Conservation (phyloP, 2,113 vertebrate genomes). For the Semnornis frantzii region DNA sequence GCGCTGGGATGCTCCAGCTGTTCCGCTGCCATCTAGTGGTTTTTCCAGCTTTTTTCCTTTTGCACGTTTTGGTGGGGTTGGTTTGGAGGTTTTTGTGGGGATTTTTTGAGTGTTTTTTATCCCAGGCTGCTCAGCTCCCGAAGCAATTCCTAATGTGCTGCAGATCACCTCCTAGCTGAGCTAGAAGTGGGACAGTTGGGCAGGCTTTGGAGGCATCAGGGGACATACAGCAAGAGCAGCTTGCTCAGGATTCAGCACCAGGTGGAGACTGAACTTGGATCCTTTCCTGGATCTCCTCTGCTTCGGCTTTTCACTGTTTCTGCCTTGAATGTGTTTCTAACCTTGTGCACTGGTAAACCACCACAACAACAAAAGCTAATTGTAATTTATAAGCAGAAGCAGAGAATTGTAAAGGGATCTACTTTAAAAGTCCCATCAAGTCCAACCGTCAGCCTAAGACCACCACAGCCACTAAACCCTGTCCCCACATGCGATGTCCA, state of each 20-base stretch:
- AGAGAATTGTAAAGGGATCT: background rate
- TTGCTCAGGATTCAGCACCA: background rate
- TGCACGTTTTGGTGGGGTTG: too few relatives aligned
- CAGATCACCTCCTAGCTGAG: fast-evolving
- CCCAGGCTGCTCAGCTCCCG: background rate
- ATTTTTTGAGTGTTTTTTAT: too few relatives aligned
- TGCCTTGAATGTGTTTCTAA: background rate
- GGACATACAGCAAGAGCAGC: background rate
- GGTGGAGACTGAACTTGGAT: background rate
- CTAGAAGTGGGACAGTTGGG: fast-evolving
- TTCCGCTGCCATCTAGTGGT: background rate
- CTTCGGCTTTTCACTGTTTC: fast-evolving
- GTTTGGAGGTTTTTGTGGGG: too few relatives aligned
- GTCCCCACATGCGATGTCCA: too few relatives aligned
- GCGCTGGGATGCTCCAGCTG: background rate
- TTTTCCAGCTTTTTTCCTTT: background rate
- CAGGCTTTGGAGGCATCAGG: background rate
- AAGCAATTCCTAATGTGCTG: background rate
- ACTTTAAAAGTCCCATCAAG: background rate
- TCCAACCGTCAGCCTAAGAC: too few relatives aligned
- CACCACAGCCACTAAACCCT: too few relatives aligned
- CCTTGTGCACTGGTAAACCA: background rate
- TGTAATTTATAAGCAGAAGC: too few relatives aligned
- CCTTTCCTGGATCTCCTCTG: background rate
- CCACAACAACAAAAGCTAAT: too few relatives aligned